A percentile compares a stretch with the other conserved stretches of the same genome.
Conservation (phyloP, 2,888 invertebrate species). For the Dioctria rufipes region DNA sequence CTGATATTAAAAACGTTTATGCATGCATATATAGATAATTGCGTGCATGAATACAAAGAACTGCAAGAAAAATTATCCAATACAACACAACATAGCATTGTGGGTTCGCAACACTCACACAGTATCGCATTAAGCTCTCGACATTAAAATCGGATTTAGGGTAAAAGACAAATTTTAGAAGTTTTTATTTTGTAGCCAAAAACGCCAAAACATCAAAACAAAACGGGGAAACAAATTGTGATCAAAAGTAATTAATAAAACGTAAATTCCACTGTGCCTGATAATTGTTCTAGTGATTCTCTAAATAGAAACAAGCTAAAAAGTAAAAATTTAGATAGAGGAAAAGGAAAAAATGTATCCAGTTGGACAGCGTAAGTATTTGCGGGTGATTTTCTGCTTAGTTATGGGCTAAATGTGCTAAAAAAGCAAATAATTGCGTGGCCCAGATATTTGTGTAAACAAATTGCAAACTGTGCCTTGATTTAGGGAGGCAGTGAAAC, state of each 20-base stretch:
- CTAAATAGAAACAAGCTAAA: conserved; percentile 46
- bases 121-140: conserved; percentile 52
- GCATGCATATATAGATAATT: no score
- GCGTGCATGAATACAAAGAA: conserved; percentile 38
- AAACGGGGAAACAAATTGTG: conserved; percentile 56
- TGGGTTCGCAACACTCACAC: conserved; percentile 53
- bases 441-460: conserved; percentile 3
- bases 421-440: conserved; percentile 1
- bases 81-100: background rate
- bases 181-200: conserved; percentile 56
- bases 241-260: conserved; percentile 54
- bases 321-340: conserved; percentile 43
- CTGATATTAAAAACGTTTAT: no score
- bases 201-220: conserved; percentile 53
- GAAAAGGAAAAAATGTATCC: conserved; percentile 74
- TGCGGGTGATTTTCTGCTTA: background rate
- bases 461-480: background rate
- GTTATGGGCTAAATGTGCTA: background rate
- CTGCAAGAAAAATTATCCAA: conserved; percentile 28
- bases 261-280: conserved; percentile 58
- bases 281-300: conserved; percentile 45
- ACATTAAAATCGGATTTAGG: conserved; percentile 56
- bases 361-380: conserved; percentile 78
- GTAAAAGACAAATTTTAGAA: conserved; percentile 55
- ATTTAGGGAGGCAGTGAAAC: background rate